phyloP scores from a whole-genome alignment of 2,113 vertebrate species.

The Diadophis punctatus region DNA sequence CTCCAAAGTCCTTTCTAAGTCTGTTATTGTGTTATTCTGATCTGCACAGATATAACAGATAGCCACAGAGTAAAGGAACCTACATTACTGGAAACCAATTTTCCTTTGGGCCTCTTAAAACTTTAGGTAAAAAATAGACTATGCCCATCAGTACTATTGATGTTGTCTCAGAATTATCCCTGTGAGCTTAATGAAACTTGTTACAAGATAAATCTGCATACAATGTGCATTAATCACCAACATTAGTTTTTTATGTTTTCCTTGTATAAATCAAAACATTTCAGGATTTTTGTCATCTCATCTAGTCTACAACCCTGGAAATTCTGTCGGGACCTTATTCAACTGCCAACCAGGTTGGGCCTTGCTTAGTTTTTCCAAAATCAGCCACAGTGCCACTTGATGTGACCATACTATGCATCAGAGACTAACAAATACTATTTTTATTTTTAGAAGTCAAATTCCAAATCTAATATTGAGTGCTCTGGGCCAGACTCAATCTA shows the following conservation, averaged over 20 bases:
- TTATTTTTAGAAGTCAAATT: not conserved
- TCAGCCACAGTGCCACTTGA: not conserved
- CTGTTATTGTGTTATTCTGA: not conserved
- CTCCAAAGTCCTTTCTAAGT: not conserved
- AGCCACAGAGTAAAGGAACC: not conserved
- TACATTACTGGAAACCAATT: not conserved
- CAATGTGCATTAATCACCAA: not conserved
- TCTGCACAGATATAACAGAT: not conserved
- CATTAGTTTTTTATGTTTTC: not conserved
- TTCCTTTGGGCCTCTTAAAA: not conserved
- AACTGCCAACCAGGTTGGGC: not conserved
- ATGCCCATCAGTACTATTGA: not conserved
- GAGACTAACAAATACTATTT: not conserved
- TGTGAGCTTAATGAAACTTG: not conserved
- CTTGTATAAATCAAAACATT: not conserved
- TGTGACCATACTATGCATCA: not conserved
- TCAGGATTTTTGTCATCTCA: not conserved
- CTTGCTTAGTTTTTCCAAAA: not conserved
- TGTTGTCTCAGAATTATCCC: not conserved
- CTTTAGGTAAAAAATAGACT: not conserved
- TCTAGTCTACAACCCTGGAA: not conserved
- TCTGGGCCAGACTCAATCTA: not conserved
- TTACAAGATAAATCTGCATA: not conserved
- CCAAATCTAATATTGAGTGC: not conserved
- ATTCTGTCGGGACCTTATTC: not conserved